Evolutionary conservation across 23 tunicate species (phyloP).

Genomic region (Halocynthia aurantium): DNA sequence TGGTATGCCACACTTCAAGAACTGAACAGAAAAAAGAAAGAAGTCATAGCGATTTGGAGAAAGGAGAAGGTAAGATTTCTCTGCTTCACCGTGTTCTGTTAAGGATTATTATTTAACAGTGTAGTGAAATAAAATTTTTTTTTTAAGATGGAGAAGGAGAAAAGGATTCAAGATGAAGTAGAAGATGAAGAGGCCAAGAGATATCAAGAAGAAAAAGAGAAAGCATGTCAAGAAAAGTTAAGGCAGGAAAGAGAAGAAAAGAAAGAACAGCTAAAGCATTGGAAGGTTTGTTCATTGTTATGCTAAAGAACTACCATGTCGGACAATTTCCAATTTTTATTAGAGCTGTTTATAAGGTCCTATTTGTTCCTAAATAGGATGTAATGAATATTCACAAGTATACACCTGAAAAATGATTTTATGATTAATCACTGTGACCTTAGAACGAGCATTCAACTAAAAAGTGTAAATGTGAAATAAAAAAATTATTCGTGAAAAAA

Average conservation of each 20-base stretch:
- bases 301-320: background rate
- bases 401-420: too few species aligned
- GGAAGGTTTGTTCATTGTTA: conserved; percentile 10
- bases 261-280: conserved; percentile 5
- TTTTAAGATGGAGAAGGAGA: conserved; percentile 33
- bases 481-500: too few species aligned
- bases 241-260: conserved; percentile 5
- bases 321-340: too few species aligned
- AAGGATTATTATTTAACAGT: background rate
- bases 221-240: conserved; percentile 18
- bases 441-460: too few species aligned
- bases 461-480: too few species aligned
- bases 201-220: conserved; percentile 18
- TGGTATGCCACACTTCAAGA: conserved; percentile 60
- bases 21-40: conserved; percentile 45
- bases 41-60: conserved; percentile 58
- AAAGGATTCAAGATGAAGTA: background rate
- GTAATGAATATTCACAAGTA: too few species aligned
- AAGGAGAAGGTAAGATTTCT: conserved; percentile 29
- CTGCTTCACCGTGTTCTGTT: background rate
- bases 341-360: too few species aligned
- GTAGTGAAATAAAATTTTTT: background rate
- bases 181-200: conserved; percentile 24
- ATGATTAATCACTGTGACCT: too few species aligned
- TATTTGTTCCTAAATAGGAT: too few species aligned